Evolutionary conservation across 1,140 invertebrate genomes (phyloP), one percentile per base, ranked within the genome.

Genomic region (Orius insidiosus): DNA sequence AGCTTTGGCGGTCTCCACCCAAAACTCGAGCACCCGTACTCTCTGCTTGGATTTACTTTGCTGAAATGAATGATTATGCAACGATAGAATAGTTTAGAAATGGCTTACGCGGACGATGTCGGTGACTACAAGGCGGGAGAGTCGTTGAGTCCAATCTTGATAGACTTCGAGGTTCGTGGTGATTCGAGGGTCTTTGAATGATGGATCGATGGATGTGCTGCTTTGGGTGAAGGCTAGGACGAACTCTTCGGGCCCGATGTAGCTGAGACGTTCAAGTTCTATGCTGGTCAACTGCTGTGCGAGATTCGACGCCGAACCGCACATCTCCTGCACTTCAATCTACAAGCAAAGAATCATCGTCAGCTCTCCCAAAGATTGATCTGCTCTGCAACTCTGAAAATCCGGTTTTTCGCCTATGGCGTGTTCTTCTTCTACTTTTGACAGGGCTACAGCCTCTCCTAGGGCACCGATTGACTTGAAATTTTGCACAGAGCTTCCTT

Each of bases 231-330:
- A 92, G 0, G 87, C 84, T 63, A 93, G 85, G 2, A 95, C 83
- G 66, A 95, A 93, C 64, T 95, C 90, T 60, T 95, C 89, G 0
- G 87, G 85, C 0, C 90, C 90, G 56, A 95, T 90, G 61, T 86
- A 89, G 32, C 85, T 87, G 33, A 96, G 69, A 53, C 87, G 69
- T 61, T 95, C 86, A 55, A 95, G 64, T 65, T 95, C 89, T 46
- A 95, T 82, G 58, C 89, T 81, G 11, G 90, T 93, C 52, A 95
- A 66, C 66, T 96, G 88, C 60, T 93, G 85, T 2, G 89, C 86
- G 49, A 94, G 64, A 30, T 78, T 72, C 2, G 76, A 72, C 9
- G 88, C 83, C 55, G 76, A 80, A 11, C 81, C 71, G 56, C 85
- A 88, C 1, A 88, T 63, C 52, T 78, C 74, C 41, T 77, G 71